These are phyloP conservation scores for Leptinotarsa undecemlineata DNA, from an alignment of 1,140 invertebrate species.

Conservation along the genomic window DNA sequence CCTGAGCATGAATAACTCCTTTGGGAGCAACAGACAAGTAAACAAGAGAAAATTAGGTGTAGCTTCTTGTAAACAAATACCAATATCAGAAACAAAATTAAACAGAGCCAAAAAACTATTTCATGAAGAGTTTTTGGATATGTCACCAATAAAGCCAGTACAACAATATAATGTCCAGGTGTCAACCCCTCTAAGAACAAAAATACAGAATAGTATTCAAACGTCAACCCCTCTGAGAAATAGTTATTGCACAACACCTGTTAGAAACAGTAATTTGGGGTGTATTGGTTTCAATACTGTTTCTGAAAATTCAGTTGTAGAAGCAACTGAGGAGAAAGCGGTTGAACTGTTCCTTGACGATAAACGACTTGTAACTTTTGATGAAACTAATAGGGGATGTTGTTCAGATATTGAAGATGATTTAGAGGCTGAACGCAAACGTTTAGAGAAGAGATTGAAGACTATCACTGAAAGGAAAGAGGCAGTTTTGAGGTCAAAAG, in stretches of 20 bases:
- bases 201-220: conserved; percentile 27
- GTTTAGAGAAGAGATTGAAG: conserved; percentile 38
- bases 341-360: background rate
- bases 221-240: conserved; percentile 27
- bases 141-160: conserved; percentile 24
- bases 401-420: conserved; percentile 29
- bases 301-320: conserved; percentile 34
- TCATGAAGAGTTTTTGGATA: conserved; percentile 32
- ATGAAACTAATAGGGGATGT: conserved; percentile 30
- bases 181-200: conserved; percentile 31
- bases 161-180: background rate
- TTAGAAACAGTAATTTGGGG: conserved; percentile 11
- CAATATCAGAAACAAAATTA: conserved; percentile 31
- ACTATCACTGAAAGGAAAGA: conserved; percentile 33
- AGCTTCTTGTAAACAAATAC: conserved; percentile 26
- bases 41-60: conserved; percentile 36
- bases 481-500: conserved; percentile 12
- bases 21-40: background rate
- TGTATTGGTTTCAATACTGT: conserved; percentile 11
- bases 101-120: conserved; percentile 43
- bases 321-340: background rate
- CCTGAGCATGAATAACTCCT: no score
- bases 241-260: background rate
- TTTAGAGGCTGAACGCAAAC: conserved; percentile 31
- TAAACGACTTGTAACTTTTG: conserved; percentile 8